Base-by-base conservation (phyloP, 1,140 invertebrate genomes). In the Conopomorpha cramerella region DNA sequence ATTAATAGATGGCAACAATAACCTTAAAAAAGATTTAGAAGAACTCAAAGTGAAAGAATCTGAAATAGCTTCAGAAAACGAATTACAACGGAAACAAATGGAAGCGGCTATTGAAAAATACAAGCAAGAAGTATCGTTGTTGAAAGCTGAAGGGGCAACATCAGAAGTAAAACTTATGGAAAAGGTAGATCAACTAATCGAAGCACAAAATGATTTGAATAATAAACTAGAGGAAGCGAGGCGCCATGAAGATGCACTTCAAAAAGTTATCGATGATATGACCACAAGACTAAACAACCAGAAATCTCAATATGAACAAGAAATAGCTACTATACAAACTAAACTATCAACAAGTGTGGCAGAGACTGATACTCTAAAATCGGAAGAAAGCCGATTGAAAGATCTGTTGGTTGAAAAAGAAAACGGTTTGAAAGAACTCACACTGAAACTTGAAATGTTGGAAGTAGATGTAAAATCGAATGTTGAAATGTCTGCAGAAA, bases 151-250 rank as follows among this genome's bases (percentile, higher is more conserved):
- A 16, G 72, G 73, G 3, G 65, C 63, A 32, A 63, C 64, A 25
- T 77, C 74, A 26, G 70, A 78, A 58, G 57, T 67, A 6, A 77
- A 74, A 43, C 42, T 77, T 28, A 77, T 76, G 49, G 70, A 78
- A 53, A 78, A 77, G 41, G 67, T 78, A 28, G 70, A 78, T 36
- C 68, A 78, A 51, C 39, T 77, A 12, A 66, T 71, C 14, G 67
- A 71, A 51, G 70, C 67, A 2, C 70, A 78, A 46, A 78, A 79
- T 45, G 70, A 77, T 35, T 54, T 78, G 31, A 77, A 73, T 46
- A 70, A 77, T 41, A 76, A 78, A 64, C 41, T 80, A 14, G 76
- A 80, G 55, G 61, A 68, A 51, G 61, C 76, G 11, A 59, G 68
- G 44, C 68, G 68, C 51, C 60, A 71, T 36, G 74, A 78, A 51